These are phyloP conservation scores for Rhamnusium bicolor DNA, from an alignment of 2,888 invertebrate species.

Conservation along the genomic window DNA sequence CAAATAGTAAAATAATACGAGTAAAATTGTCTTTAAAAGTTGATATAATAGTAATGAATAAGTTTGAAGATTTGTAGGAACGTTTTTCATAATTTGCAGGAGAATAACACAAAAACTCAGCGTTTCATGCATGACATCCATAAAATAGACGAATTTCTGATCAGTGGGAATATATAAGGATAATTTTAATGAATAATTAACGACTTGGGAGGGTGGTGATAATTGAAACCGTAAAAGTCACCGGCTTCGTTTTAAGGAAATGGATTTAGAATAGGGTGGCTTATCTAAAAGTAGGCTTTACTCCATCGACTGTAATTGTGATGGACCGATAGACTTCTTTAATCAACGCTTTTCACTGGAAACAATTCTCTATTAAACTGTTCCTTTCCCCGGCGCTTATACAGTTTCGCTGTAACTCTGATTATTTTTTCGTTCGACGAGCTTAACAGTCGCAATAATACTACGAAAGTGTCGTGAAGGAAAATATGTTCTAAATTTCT, in stretches of 20 bases:
- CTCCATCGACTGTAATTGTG: constrained; percentile 46
- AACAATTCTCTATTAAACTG: constrained; percentile 36
- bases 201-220: constrained; percentile 17
- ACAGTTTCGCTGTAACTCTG: not conserved
- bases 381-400: not conserved
- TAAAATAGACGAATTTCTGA: not conserved
- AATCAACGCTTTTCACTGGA: constrained; percentile 36
- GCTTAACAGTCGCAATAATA: no score
- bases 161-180: not conserved
- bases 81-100: no score
- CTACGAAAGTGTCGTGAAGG: no score
- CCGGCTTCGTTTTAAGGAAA: constrained; percentile 42
- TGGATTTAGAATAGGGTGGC: constrained; percentile 51
- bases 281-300: constrained; percentile 48
- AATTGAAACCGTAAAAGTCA: constrained; percentile 50
- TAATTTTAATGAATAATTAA: constrained; percentile 26
- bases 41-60: no score
- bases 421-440: not conserved
- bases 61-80: no score
- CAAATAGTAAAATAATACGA: no score
- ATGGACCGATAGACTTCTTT: constrained; percentile 45
- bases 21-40: no score
- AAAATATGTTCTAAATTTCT: no score
- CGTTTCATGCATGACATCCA: no score
- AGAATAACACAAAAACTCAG: no score